Evolutionary conservation across 2,797 vertebrate species (phyloP).

Genomic region (Huso huso): DNA sequence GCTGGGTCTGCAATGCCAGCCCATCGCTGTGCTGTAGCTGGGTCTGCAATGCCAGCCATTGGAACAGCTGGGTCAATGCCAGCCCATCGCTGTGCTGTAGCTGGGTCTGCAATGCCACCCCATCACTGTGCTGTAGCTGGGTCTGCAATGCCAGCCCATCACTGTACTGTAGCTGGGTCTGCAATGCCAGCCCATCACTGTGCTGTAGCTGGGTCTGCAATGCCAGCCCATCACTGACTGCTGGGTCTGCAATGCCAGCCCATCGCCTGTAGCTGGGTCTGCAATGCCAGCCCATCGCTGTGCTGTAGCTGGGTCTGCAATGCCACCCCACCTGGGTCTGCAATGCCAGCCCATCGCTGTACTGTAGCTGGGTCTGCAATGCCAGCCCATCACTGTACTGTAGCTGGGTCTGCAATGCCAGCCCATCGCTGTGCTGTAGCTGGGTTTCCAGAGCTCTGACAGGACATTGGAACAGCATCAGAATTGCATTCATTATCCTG

Average conservation of each 20-base stretch:
- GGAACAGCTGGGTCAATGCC: neutral
- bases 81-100: constrained; percentile 7
- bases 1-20: neutral
- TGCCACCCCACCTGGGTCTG: too few relatives aligned
- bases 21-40: too few relatives aligned
- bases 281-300: neutral
- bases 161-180: too few relatives aligned
- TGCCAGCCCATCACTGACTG: constrained; percentile 1
- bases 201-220: neutral
- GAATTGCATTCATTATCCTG: neutral
- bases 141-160: neutral
- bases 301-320: too few relatives aligned
- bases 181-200: too few relatives aligned
- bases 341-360: too few relatives aligned
- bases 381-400: neutral
- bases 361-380: neutral
- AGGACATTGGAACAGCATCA: too few relatives aligned
- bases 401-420: constrained; percentile 18
- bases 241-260: constrained; percentile 16
- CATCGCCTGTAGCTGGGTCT: neutral
- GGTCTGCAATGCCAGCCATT: too few relatives aligned
- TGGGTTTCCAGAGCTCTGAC: neutral
- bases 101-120: constrained; percentile 16
- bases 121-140: neutral
- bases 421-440: constrained; percentile 1